Evolutionary conservation across 2,888 invertebrate genomes (phyloP), one percentile per base, ranked within the genome.

Genomic region (Hyppa rectilinea): DNA sequence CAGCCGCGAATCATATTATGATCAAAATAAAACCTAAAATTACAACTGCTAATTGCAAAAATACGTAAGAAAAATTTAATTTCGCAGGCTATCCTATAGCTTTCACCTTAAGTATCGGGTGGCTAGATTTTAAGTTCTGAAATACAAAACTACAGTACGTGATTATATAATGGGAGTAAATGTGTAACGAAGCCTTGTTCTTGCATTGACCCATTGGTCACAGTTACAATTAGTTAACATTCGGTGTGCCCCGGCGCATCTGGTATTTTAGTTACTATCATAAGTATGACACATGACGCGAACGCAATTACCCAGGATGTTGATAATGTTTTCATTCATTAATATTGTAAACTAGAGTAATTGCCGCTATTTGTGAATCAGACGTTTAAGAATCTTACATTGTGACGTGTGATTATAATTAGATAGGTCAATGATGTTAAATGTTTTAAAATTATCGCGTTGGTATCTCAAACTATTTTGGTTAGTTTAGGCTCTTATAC

Each of bases 301-400:
- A 87, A 81, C 84, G 83, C 86, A 91, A 91, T 92, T 91, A 92
- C 85, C 85, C 93, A 92, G 94, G 93, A 93, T 92, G 92, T 90
- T 90, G 93, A 93, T 94, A 93, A 90, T 89, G 90, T 88, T 82
- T 90, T 89, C 92, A 93, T 93, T 93, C 90, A 92, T 88, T 88
- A 88, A 80, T 85, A 87, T 85, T 84, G 81, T 88, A 85, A 88
- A 88, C 87, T 87, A 84, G 71, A 83, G 84, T 87, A 88, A 89
- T 88, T 89, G 87, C 87, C 85, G 86, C 88, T 92, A 90, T 90
- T 89, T 87, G 90, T 90, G 91, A 88, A 86, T 76, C 69, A 75
- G 74, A 71, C 75, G 76, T 83, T 69, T 70, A 80, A 81, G 82
- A 75, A 85, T 87, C 70, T 75, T 73, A 76, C 34, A 65, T 75